Base-by-base conservation (phyloP, 2,888 invertebrate genomes). In the Polymixis flavicincta region DNA sequence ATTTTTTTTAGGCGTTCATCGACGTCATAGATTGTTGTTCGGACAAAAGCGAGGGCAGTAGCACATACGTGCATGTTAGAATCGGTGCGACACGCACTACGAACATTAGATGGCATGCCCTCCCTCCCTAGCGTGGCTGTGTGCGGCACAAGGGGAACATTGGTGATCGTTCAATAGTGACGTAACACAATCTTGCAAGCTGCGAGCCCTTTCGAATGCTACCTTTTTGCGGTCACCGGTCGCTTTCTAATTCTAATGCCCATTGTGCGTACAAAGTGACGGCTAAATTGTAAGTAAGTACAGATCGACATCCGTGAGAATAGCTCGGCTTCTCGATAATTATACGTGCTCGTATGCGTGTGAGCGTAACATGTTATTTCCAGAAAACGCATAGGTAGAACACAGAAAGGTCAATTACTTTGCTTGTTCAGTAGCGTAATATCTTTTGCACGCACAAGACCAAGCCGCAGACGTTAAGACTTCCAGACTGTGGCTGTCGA, bases 161-260 rank as follows among this genome's bases (percentile, higher is more conserved):
- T 76, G 79, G 89, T 89, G 92, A 91, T 92, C 92, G 93, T 90
- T 93, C 93, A 91, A 93, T 91, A 92, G 90, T 96, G 94, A 95
- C 93, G 95, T 94, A 95, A 96, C 92, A 91, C 87, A 90, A 93
- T 95, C 95, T 95, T 92, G 93, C 93, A 94, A 94, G 93, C 90
- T 89, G 83, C 84, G 85, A 91, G 95, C 94, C 95, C 95, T 94
- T 94, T 95, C 94, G 90, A 94, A 89, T 93, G 91, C 91, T 94
- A 94, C 95, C 95, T 96, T 95, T 95, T 95, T 94, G 95, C 95
- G 95, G 96, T 94, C 94, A 93, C 92, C 90, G 90, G 92, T 88
- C 91, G 95, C 96, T 96, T 96, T 96, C 96, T 96, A 96, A 96
- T 95, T 96, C 96, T 96, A 96, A 96, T 94, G 92, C 89, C 92